Base-by-base conservation (phyloP, 2,797 vertebrate genomes). In the Eutrigla gurnardus region DNA sequence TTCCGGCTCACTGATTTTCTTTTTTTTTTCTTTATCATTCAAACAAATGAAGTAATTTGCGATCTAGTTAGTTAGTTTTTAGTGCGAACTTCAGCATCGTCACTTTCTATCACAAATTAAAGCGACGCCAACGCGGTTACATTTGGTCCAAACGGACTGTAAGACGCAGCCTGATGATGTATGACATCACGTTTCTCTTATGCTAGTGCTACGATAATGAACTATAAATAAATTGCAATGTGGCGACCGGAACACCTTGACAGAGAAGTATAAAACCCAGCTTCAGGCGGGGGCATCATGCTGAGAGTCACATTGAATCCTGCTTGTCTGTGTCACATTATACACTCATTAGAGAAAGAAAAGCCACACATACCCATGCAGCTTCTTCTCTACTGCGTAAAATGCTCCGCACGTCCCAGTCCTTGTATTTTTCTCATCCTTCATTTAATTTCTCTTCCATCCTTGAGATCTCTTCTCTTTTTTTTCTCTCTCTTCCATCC, bases 291-390 rank as follows among this genome's bases (percentile, higher is more conserved):
- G n/a, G 46, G 49, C 15, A 6, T 67, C 72, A 59, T 14, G 53
- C 70, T 73, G 70, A 55, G 73, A 63, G 70, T 70, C 70, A 58
- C 73, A 60, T 58, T 69, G 63, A 36, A 74, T 57, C 47, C 70
- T 40, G 75, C 75, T 65, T 77, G 59, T 83, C 65, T 79, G 39
- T 76, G 78, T 82, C 79, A 78, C 73, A 80, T 80, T 81, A 73
- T 77, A 63, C 53, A 75, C 46, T 73, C 73, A 75, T 78, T 83
- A 77, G 59, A 75, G 71, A 65, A 54, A 63, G 25, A 25, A 62
- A 75, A 39, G 54, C 45, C 7, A 4, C 65, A 69, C 53, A 75
- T 53, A 47, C 53, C 25, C 47, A 47, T 64, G 35, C 61, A 53
- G 69, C 25, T 25, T 17, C 61, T 33, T 33, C 18, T 59, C 4